These are phyloP conservation scores for Mythimna impura DNA, from an alignment of 2,888 invertebrate genomes.

Conservation along the genomic window DNA sequence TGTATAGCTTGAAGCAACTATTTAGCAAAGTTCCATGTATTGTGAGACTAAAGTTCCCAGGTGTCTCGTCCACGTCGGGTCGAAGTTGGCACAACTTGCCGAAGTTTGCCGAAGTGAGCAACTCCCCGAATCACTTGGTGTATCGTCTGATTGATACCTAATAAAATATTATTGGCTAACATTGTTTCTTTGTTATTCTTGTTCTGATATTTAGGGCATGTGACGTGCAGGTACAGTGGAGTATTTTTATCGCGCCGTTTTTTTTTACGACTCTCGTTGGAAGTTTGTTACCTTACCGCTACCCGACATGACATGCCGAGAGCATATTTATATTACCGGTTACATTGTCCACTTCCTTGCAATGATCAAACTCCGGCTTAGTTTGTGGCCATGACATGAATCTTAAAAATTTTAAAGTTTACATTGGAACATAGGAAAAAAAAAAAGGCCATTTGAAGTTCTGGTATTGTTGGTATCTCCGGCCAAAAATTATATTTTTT, in stretches of 20 bases:
- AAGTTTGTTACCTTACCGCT: conserved; percentile 1
- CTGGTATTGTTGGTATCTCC: no score
- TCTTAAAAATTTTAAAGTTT: background rate
- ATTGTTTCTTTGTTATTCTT: conserved; percentile 56
- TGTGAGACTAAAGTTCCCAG: conserved; percentile 55
- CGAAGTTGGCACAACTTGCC: conserved; percentile 38
- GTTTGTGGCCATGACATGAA: background rate
- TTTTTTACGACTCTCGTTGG: conserved; percentile 14
- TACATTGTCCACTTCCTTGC: background rate
- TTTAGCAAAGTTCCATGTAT: conserved; percentile 37
- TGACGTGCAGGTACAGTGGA: conserved; percentile 29
- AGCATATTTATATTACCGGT: conserved; percentile 3
- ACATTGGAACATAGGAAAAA: background rate
- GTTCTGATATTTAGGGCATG: conserved; percentile 38
- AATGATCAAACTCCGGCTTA: background rate
- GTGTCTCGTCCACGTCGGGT: conserved; percentile 57
- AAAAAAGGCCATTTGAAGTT: background rate
- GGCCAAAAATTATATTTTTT: background rate
- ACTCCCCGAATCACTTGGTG: conserved; percentile 56
- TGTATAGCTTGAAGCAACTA: conserved; percentile 31
- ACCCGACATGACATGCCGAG: conserved; percentile 2
- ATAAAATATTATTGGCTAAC: conserved; percentile 60
- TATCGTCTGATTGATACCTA: conserved; percentile 61
- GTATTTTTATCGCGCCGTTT: conserved; percentile 26
- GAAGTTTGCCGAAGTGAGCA: conserved; percentile 48